Base-by-base conservation (phyloP, 1,140 invertebrate genomes). In the Ptiloglossa arizonensis region DNA sequence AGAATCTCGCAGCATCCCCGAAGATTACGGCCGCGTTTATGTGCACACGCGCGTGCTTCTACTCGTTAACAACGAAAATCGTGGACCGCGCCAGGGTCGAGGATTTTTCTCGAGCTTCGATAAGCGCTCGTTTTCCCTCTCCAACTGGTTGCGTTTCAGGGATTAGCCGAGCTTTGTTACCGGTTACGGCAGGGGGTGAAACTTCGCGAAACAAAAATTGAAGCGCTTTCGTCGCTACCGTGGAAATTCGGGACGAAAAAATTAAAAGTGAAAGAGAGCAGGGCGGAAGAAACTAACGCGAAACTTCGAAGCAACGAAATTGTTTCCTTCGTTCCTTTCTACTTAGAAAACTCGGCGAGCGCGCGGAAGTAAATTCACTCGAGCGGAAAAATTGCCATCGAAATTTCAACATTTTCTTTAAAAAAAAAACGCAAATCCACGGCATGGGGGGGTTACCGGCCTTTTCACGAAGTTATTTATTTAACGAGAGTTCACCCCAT, bases 341-440 rank as follows among this genome's bases (percentile, higher is more conserved):
- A 15, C 0, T n/a, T 4, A 27, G 3, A 6, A 29, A 24, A 32
- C 17, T 29, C 19, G 24, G 8, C 5, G 3, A 19, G 6, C 5
- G 29, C 22, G 50, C 48, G 17, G n/a, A n/a, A 22, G 24, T 41
- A 59, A 69, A 56, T 76, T 69, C n/a, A 59, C 59, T 76, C 15
- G 41, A 2, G 5, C 1, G 24, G 41, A 41, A 19, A 38, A 59
- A 66, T 59, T 59, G 22, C 19, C 46, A 41, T 64, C 41, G 35
- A 64, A 63, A 52, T 73, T 63, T 73, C 32, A 8, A 3, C 59
- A 73, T 64, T 73, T 64, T 64, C 35, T n/a, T n/a, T n/a, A 35
- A 73, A 64, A 73, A 46, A 38, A 64, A 64, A 52, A 52, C 32
- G 22, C 70, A 41, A 72, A 52, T 44, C 57, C 50, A 59, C 63